Base-by-base conservation (phyloP, 1,140 invertebrate species). In the Pomphorhynchus laevis region DNA sequence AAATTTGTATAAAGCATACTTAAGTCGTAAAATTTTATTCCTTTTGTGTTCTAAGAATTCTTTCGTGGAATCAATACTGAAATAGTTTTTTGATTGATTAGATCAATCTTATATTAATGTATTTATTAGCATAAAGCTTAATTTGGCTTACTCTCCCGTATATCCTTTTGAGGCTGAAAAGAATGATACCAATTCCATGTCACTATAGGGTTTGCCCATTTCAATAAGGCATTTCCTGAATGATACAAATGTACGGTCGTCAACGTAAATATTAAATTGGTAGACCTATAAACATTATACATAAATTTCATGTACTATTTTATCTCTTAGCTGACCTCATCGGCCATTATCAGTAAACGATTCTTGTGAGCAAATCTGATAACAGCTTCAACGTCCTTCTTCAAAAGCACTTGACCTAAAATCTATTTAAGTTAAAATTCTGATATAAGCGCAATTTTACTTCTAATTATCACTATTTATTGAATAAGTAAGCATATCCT, bases 211-310 rank as follows among this genome's bases (percentile, higher is more conserved):
- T 22, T 65, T 59, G 4, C 79, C 79, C 70, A 93, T 68, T 56
- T 89, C 75, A 1, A 49, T 61, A 50, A 80, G 50, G 9, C 82
- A 71, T 58, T 82, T 86, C 55, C 89, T 91, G 52, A 95, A 89
- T 0, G 80, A 84, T 56, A 72, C 64, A 55, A 95, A 95, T 45
- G 70, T 59, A 43, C 71, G 72, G 25, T 69, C 66, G 40, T 71
- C n/a, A 1, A 71, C 73, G 53, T 93, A 95, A 23, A 95, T 66
- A 56, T 95, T 95, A 50, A 89, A 70, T 59, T 93, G 84, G 47
- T 70, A 71, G 3, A 70, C 68, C 66, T 68, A 47, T 4, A 43
- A 48, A 44, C 17, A n/a, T n/a, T n/a, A n/a, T n/a, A n/a, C n/a
- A 45, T 2, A 8, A 29, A 20, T 4, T 3, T n/a, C 5, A 31